Percentiles rank a stretch among this genome's conserved stretches.
These are phyloP conservation scores for Cricetomys ansorgei DNA, from an alignment of 2,113 vertebrate species.

Conservation along the genomic window DNA sequence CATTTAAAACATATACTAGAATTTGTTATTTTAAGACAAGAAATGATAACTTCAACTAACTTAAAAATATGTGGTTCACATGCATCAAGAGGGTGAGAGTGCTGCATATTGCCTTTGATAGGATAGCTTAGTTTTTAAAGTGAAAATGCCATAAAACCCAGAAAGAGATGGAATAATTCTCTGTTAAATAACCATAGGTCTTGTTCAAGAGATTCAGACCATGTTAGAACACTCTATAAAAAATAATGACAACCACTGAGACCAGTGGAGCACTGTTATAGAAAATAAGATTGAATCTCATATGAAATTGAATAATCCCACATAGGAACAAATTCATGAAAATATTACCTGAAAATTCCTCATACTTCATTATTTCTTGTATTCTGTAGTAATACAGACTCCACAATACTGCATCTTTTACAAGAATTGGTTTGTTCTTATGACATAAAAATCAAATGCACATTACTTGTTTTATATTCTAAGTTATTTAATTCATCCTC, in stretches of 20 bases:
- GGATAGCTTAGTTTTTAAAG: constrained; percentile 59
- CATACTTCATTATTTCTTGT: constrained; percentile 44
- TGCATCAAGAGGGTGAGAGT: background rate
- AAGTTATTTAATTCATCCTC: background rate
- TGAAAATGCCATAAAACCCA: constrained; percentile 53
- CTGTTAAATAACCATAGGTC: constrained; percentile 62
- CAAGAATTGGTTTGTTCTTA: constrained; percentile 49
- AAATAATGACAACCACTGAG: constrained; percentile 67
- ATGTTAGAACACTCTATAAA: constrained; percentile 46
- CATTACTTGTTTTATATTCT: constrained; percentile 1
- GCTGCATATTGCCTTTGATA: constrained; percentile 48
- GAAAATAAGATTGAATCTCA: constrained; percentile 48
- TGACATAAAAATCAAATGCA: constrained; percentile 7
- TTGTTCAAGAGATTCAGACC: constrained; percentile 55
- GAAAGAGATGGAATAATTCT: constrained; percentile 67
- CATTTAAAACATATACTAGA: background rate
- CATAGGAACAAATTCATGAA: constrained; percentile 58
- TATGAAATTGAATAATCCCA: constrained; percentile 37
- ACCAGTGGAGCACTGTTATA: constrained; percentile 46
- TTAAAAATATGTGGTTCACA: background rate
- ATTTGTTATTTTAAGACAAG: background rate
- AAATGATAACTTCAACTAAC: constrained; percentile 12
- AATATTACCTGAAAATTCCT: constrained; percentile 44
- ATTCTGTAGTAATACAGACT: background rate
- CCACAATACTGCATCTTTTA: constrained; percentile 21